These are phyloP conservation scores for Pituophis catenifer DNA, from an alignment of 2,113 vertebrate species.

Conservation along the genomic window DNA sequence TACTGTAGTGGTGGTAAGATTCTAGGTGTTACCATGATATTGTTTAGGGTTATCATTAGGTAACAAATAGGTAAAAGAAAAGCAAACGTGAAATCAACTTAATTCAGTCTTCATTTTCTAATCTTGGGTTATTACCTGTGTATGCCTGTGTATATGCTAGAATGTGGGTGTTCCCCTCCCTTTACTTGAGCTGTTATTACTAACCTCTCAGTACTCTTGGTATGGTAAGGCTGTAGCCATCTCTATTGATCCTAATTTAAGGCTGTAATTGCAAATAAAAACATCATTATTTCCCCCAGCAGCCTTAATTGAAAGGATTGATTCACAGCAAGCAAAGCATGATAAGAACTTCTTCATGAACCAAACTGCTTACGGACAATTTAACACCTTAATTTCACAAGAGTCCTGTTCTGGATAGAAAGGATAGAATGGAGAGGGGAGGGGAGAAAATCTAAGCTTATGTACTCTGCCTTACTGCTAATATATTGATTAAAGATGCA, in stretches of 20 bases:
- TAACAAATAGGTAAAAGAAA: background rate
- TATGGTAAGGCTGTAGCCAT: conserved; percentile 67
- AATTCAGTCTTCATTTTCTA: background rate
- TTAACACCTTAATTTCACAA: conserved; percentile 45
- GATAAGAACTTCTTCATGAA: conserved; percentile 51
- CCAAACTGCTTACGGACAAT: conserved; percentile 37
- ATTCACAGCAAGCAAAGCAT: conserved; percentile 29
- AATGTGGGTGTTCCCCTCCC: conserved; percentile 52
- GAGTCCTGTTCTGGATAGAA: background rate
- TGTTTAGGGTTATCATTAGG: background rate
- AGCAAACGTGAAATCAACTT: background rate
- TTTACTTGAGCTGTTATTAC: conserved; percentile 71
- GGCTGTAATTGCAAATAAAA: conserved; percentile 80
- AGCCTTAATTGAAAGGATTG: conserved; percentile 64
- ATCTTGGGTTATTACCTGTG: background rate
- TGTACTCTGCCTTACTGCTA: background rate
- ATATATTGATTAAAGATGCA: background rate
- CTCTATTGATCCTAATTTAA: conserved; percentile 81
- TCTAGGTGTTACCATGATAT: background rate
- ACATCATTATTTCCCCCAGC: conserved; percentile 71
- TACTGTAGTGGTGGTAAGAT: background rate
- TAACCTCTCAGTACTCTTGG: conserved; percentile 40
- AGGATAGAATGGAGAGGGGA: background rate
- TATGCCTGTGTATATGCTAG: conserved; percentile 26
- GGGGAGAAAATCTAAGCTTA: background rate